These are phyloP conservation scores for Tautogolabrus adspersus DNA, from an alignment of 2,113 vertebrate species.

Conservation along the genomic window DNA sequence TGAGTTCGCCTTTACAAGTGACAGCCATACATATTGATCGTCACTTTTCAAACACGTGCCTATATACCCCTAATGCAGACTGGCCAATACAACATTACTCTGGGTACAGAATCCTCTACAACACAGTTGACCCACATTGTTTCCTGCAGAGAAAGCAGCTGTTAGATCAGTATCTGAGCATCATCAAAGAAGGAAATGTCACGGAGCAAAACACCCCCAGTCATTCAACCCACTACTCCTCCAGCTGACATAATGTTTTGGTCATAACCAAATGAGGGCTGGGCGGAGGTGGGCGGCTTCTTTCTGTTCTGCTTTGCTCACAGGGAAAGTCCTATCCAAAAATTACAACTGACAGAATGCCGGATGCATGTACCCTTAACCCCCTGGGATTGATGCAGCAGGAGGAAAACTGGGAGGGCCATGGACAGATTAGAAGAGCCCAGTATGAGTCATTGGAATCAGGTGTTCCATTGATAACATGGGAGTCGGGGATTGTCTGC, in stretches of 20 bases:
- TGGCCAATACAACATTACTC: neutral
- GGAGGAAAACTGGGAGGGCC: constrained; percentile 59
- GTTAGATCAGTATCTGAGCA: constrained; percentile 48
- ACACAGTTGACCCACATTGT: constrained; percentile 17
- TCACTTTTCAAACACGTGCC: no score
- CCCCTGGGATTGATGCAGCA: constrained; percentile 45
- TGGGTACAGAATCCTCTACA: neutral
- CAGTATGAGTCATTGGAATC: constrained; percentile 68
- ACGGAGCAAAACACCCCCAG: constrained; percentile 56
- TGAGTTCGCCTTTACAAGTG: no score
- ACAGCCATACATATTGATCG: no score
- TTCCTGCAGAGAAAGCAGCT: constrained; percentile 47
- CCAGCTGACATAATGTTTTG: constrained; percentile 68
- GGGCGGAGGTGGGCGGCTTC: constrained; percentile 62
- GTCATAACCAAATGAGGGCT: constrained; percentile 78
- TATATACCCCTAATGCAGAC: constrained; percentile 1
- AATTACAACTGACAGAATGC: constrained; percentile 71
- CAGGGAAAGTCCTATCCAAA: constrained; percentile 71
- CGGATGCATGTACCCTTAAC: constrained; percentile 49
- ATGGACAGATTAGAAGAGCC: constrained; percentile 38
- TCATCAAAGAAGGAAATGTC: constrained; percentile 80
- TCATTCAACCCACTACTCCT: constrained; percentile 62
- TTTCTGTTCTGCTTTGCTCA: constrained; percentile 36
- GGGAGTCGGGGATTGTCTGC: constrained; percentile 40
- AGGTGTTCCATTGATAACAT: constrained; percentile 76